phyloP scores from a whole-genome alignment of 2,888 invertebrate species.

The Drosophila macrospina region DNA sequence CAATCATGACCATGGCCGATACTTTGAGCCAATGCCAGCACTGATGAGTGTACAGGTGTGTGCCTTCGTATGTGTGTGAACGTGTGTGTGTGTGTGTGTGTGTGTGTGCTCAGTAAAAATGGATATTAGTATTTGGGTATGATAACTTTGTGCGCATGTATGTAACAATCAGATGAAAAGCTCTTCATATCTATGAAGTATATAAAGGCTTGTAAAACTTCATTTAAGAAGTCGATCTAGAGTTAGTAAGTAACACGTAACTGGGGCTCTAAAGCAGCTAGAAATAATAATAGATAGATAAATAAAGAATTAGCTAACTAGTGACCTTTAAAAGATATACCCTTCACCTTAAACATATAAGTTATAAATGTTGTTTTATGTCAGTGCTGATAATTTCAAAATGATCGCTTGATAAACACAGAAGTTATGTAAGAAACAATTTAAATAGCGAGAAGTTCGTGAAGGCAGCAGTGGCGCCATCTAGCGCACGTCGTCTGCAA shows the following conservation, averaged over 20 bases:
- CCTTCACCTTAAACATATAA: not conserved
- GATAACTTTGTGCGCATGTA: not conserved
- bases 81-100: constrained; percentile 2
- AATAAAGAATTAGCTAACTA: not conserved
- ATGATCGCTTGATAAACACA: not conserved
- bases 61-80: not conserved
- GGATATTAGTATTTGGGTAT: not conserved
- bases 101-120: not conserved
- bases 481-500: not conserved
- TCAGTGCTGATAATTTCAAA: not conserved
- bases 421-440: not conserved
- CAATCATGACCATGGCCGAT: constrained; percentile 42
- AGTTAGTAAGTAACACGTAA: too few species aligned
- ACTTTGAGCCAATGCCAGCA: constrained; percentile 28
- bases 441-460: not conserved
- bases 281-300: too few species aligned
- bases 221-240: too few species aligned
- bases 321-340: not conserved
- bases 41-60: constrained; percentile 5
- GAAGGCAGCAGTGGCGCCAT: not conserved
- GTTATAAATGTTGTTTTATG: not conserved
- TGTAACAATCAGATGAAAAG: not conserved
- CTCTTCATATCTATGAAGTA: not conserved
- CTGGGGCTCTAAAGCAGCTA: too few species aligned
- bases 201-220: not conserved